A percentile compares a stretch with the other conserved stretches of the same genome.
Conservation (phyloP, 2,888 invertebrate genomes). For the Mythimna albipuncta region DNA sequence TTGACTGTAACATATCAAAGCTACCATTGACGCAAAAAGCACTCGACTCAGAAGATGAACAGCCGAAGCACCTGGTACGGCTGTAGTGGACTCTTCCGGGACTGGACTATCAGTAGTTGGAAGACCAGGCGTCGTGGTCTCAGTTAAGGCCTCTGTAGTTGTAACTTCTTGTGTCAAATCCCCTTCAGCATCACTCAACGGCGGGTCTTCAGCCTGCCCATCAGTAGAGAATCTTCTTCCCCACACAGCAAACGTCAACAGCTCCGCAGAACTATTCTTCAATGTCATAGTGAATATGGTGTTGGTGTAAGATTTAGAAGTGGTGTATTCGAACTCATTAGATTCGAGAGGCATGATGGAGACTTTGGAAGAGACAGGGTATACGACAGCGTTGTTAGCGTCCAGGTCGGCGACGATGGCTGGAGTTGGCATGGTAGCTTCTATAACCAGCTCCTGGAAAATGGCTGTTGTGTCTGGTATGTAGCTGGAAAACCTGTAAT, state of each 20-base stretch:
- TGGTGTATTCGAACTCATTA: constrained; percentile 73
- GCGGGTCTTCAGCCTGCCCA: constrained; percentile 74
- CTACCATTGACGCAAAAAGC: constrained; percentile 46
- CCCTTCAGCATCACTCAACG: constrained; percentile 57
- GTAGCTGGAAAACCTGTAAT: constrained; percentile 85
- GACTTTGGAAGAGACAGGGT: constrained; percentile 87
- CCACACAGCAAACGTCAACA: constrained; percentile 89
- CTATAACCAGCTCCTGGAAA: constrained; percentile 86
- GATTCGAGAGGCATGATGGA: constrained; percentile 87
- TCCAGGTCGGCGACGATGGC: constrained; percentile 63
- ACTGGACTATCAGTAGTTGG: not conserved
- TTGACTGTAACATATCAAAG: constrained; percentile 25
- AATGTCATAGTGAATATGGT: constrained; percentile 72
- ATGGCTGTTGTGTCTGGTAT: constrained; percentile 77
- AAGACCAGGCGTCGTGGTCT: not conserved
- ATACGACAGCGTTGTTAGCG: constrained; percentile 80
- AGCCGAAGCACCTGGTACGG: constrained; percentile 32
- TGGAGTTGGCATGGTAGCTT: constrained; percentile 83
- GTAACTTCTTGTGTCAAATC: not conserved
- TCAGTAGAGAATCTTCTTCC: constrained; percentile 88
- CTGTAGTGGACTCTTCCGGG: not conserved
- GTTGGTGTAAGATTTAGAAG: constrained; percentile 41
- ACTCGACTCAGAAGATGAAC: constrained; percentile 48
- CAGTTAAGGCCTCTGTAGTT: constrained; percentile 17
- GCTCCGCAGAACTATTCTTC: constrained; percentile 69